phyloP scores from a whole-genome alignment of 2,888 invertebrate genomes.

The Urechis unicinctus region DNA sequence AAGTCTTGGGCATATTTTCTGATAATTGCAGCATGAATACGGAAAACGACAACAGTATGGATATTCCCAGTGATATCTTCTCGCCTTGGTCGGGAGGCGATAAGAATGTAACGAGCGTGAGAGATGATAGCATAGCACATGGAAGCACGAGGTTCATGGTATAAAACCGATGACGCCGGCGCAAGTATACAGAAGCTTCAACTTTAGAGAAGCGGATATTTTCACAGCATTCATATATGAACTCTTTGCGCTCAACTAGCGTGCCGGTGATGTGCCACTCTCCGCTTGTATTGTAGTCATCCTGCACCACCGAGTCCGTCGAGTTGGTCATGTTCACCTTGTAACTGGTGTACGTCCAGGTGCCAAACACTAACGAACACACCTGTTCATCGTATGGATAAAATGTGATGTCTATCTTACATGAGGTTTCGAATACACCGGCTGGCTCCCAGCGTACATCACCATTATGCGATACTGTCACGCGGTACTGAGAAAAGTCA shows the following conservation, averaged over 20 bases:
- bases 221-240: slow-evolving; percentile 11
- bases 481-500: slow-evolving; percentile 18
- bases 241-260: slow-evolving; percentile 8
- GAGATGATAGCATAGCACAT: slow-evolving; percentile 13
- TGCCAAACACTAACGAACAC: slow-evolving; percentile 20
- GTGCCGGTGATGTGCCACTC: slow-evolving; percentile 24
- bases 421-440: slow-evolving; percentile 20
- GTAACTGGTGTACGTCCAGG: slow-evolving; percentile 22
- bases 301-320: slow-evolving; percentile 9
- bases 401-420: slow-evolving; percentile 22
- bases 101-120: slow-evolving; percentile 12
- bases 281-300: slow-evolving; percentile 23
- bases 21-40: slow-evolving; percentile 14
- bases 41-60: slow-evolving; percentile 14
- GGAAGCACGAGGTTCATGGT: slow-evolving; percentile 15
- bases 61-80: slow-evolving; percentile 16
- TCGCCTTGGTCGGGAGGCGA: slow-evolving; percentile 16
- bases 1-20: slow-evolving; percentile 15
- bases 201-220: slow-evolving; percentile 11
- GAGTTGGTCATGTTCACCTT: slow-evolving; percentile 16
- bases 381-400: slow-evolving; percentile 24
- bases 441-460: slow-evolving; percentile 24
- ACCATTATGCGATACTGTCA: slow-evolving; percentile 14
- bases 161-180: slow-evolving; percentile 8
- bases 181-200: slow-evolving; percentile 1